Percentiles rank a stretch among this genome's conserved stretches.
These are phyloP conservation scores for Chouioia cunea DNA, from an alignment of 2,888 invertebrate species.

Conservation along the genomic window DNA sequence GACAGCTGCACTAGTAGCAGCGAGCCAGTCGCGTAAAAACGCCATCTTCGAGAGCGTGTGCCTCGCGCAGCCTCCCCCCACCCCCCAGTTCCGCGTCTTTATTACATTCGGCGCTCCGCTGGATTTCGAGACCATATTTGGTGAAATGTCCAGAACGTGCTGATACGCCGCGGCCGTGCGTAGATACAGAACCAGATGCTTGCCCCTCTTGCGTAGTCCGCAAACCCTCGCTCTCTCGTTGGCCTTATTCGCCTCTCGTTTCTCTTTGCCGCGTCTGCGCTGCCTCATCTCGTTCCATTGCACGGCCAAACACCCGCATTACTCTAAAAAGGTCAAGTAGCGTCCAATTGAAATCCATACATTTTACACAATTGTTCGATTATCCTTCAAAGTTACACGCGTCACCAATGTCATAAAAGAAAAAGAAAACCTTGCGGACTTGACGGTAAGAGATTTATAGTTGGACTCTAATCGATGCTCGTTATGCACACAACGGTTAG, in stretches of 20 bases:
- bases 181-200: background rate
- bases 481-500: too few species aligned
- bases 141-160: slow-evolving; percentile 51
- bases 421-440: too few species aligned
- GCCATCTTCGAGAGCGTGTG: slow-evolving; percentile 2
- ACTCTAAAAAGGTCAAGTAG: too few species aligned
- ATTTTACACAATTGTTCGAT: background rate
- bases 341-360: too few species aligned
- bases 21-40: background rate
- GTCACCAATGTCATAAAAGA: too few species aligned
- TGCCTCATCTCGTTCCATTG: too few species aligned
- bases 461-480: too few species aligned
- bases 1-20: background rate
- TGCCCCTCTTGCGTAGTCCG: too few species aligned
- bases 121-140: slow-evolving; percentile 62
- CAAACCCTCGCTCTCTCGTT: background rate
- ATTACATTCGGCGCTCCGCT: slow-evolving; percentile 35
- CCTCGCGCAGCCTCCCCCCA: slow-evolving; percentile 33
- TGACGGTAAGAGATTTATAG: too few species aligned
- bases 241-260: slow-evolving; percentile 32
- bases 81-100: slow-evolving; percentile 8
- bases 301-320: too few species aligned
- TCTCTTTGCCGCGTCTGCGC: slow-evolving; percentile 46
- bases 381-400: too few species aligned
- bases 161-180: slow-evolving; percentile 48